Conservation (phyloP, 2,113 vertebrate genomes). For the Corapipo altera region DNA sequence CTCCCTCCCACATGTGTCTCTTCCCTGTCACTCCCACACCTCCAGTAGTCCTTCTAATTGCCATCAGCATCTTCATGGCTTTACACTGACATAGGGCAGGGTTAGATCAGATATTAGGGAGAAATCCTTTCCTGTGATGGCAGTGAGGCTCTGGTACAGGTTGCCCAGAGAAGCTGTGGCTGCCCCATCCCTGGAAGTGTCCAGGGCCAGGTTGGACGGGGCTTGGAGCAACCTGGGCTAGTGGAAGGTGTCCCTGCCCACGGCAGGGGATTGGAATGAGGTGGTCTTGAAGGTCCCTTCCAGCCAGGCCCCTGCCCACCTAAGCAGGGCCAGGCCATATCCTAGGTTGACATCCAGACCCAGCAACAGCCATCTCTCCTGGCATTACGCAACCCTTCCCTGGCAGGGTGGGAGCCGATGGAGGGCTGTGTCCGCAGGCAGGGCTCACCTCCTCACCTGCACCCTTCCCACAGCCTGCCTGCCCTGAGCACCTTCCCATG, state of each 20-base stretch:
- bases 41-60: background rate
- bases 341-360: background rate
- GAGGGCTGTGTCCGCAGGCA: background rate
- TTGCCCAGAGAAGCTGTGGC: background rate
- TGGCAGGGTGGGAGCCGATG: no score
- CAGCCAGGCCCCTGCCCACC: background rate
- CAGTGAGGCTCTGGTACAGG: background rate
- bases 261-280: background rate
- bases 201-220: background rate
- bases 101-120: background rate
- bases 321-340: background rate
- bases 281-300: no score
- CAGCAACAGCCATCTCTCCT: accelerated
- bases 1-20: accelerated
- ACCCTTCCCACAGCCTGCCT: background rate
- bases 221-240: background rate
- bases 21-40: background rate
- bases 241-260: background rate
- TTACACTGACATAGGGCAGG: background rate
- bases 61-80: background rate
- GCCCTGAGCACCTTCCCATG: background rate
- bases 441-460: background rate
- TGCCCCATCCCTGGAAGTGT: background rate
- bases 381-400: background rate
- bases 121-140: background rate